Evolutionary conservation across 2,797 vertebrate genomes (phyloP).

Genomic region (Lithobates sylvaticus): DNA sequence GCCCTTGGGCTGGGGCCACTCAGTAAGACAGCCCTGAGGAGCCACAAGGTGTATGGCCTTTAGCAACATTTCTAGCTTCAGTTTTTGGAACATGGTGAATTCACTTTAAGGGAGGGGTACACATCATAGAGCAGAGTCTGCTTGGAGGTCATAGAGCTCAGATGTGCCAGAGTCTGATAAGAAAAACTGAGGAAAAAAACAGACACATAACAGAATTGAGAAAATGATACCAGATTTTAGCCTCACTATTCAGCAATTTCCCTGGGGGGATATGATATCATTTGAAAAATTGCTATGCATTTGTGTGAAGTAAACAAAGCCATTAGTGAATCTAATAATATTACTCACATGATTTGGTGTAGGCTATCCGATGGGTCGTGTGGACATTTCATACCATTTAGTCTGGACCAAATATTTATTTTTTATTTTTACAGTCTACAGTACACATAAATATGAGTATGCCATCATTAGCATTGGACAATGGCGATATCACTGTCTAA

Average conservation of each 20-base stretch:
- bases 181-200: not conserved
- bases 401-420: not conserved
- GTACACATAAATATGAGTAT: not conserved
- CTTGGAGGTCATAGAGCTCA: not conserved
- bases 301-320: constrained; percentile 16
- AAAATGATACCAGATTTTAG: constrained; percentile 4
- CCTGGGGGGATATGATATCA: not conserved
- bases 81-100: too few relatives aligned
- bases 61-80: too few relatives aligned
- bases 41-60: too few relatives aligned
- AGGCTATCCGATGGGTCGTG: not conserved
- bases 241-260: constrained; percentile 4
- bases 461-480: not conserved
- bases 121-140: not conserved
- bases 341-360: constrained; percentile 5
- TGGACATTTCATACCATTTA: not conserved
- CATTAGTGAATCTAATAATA: constrained; percentile 13
- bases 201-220: constrained; percentile 15
- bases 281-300: constrained; percentile 20
- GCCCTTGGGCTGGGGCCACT: too few relatives aligned
- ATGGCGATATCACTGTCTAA: not conserved
- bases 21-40: too few relatives aligned
- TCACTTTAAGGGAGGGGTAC: too few relatives aligned
- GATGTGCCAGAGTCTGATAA: not conserved
- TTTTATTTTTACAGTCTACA: too few relatives aligned